Evolutionary conservation across 1,140 invertebrate genomes (phyloP).

Genomic region (Coenobita brevimanus): DNA sequence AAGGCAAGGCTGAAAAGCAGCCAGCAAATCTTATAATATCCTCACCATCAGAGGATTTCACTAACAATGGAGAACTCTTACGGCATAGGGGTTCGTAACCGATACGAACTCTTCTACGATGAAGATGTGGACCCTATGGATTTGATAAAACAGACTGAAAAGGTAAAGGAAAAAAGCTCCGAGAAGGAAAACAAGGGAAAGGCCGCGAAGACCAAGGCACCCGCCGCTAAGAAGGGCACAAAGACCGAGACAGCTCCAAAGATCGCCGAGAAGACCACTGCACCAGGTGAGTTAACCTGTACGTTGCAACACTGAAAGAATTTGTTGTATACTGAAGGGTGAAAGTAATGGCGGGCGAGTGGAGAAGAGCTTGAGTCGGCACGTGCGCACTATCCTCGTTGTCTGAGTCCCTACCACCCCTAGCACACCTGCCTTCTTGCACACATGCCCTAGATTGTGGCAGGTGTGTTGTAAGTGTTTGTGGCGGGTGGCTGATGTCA

Average conservation of each 20-base stretch:
- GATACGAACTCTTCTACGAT: conserved; percentile 91
- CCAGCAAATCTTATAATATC: conserved; percentile 74
- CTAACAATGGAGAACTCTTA: conserved; percentile 90
- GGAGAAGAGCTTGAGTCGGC: conserved; percentile 13
- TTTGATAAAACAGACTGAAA: conserved; percentile 83
- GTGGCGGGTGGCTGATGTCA: neutral
- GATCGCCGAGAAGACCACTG: conserved; percentile 50
- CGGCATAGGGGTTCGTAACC: conserved; percentile 92
- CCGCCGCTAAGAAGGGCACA: conserved; percentile 79
- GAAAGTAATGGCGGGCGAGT: neutral
- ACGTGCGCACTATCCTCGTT: conserved; percentile 42
- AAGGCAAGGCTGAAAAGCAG: conserved; percentile 70
- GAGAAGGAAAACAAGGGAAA: conserved; percentile 85
- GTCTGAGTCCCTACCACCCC: neutral
- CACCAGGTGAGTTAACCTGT: conserved; percentile 23
- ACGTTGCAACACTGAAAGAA: neutral
- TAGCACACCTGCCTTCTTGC: neutral
- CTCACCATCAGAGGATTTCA: conserved; percentile 73
- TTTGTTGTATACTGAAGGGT: neutral
- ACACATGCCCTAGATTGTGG: neutral
- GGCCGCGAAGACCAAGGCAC: conserved; percentile 71
- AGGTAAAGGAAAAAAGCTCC: conserved; percentile 87
- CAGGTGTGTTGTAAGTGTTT: too few relatives aligned
- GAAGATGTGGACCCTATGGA: conserved; percentile 91
- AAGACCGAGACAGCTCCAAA: conserved; percentile 70